Evolutionary conservation across 1,140 invertebrate genomes (phyloP), one percentile per base, ranked within the genome.

Genomic region (Cydia strobilella): DNA sequence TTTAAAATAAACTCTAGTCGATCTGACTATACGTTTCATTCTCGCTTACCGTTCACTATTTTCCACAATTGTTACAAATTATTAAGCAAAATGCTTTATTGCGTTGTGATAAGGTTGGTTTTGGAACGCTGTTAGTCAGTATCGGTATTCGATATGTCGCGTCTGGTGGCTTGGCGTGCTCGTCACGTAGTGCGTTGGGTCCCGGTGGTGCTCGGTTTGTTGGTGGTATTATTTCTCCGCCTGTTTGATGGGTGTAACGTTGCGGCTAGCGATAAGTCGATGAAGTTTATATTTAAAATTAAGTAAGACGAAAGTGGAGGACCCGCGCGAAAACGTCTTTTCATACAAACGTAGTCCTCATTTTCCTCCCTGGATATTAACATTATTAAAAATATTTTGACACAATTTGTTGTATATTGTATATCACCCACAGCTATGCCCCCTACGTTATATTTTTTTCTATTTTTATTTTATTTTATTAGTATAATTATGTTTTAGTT

Each of bases 111-210:
- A 73, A 27, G 42, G 23, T 73, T 20, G 5, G 7, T 48, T 73
- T 42, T 51, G 42, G 31, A 42, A 9, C 20, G 48, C 2, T 5
- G 13, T 25, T 51, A 27, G 18, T 42, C 9, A 12, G 42, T 23
- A 54, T 48, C 45, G 72, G 42, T 48, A 27, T 73, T 48, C 72
- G 72, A 73, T 73, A 73, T 73, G 72, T 73, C 72, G 42, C 39
- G 72, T 54, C 42, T 73, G 72, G 39, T 27, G 15, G 72, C 20
- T 69, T 69, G 27, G 65, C 27, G 65, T 69, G 27, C 65, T 18
- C n/a, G 65, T 69, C 65, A 69, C 65, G 65, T 69, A 69, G 63
- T 69, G 31, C 27, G 65, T 39, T 39, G 27, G 65, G 65, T 69
- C 65, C 65, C 65, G 65, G 65, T 39, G 27, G 65, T 39, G 65